Percentiles rank a stretch among this genome's conserved stretches.
phyloP scores from a whole-genome alignment of 2,888 invertebrate genomes.

The Petrolisthes cinctipes region DNA sequence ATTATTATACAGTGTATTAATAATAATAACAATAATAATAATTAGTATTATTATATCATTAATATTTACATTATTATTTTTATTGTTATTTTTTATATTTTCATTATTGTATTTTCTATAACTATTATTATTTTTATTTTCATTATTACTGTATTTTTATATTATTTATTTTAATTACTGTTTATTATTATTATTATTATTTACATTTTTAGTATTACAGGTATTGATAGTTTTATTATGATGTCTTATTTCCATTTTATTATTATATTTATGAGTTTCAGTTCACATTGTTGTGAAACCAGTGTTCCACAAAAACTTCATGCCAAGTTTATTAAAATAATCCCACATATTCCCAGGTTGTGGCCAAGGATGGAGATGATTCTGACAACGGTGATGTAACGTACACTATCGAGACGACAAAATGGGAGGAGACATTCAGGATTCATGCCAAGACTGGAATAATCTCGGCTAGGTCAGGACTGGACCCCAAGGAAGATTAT shows the following conservation, averaged over 20 bases:
- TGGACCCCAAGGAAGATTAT: conserved; percentile 79
- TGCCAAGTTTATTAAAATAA: not conserved
- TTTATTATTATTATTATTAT: no score
- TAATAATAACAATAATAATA: no score
- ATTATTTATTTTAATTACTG: not conserved
- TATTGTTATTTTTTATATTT: no score
- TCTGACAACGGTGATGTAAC: conserved; percentile 86
- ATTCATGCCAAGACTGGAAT: conserved; percentile 86
- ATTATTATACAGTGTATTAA: no score
- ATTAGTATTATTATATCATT: no score
- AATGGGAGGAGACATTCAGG: conserved; percentile 80
- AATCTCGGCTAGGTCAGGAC: conserved; percentile 81
- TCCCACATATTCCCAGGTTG: conserved; percentile 74
- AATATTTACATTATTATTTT: no score
- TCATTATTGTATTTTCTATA: not conserved
- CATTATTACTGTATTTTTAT: no score
- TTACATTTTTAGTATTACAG: not conserved
- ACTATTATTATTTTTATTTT: no score
- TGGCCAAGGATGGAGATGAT: conserved; percentile 85
- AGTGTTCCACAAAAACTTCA: no score
- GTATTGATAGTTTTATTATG: not conserved
- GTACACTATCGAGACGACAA: conserved; percentile 74
- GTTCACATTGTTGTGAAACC: no score
- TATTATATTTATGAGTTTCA: not conserved
- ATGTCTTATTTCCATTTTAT: not conserved